A percentile compares a stretch with the other conserved stretches of the same genome.
Evolutionary conservation across 53 echinoderm and acorn worm genomes (phyloP).

Genomic region (Holothuria scabra): DNA sequence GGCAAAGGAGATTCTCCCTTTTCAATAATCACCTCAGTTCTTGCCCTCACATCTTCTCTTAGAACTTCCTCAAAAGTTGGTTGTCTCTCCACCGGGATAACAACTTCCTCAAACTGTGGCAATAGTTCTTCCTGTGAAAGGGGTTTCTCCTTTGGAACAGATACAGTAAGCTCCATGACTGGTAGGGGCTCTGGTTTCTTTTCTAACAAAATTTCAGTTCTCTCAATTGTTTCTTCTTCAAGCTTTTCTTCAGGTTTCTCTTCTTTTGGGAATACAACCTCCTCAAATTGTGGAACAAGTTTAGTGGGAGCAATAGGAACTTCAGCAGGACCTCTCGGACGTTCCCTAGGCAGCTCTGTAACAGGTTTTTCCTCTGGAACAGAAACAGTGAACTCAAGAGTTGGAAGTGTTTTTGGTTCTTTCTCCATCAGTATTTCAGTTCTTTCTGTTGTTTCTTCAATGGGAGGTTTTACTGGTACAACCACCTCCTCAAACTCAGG

Average conservation of each 20-base stretch:
- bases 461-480: conserved; percentile 53
- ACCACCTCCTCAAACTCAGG: conserved; percentile 69
- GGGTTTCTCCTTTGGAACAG: conserved; percentile 52
- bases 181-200: conserved; percentile 61
- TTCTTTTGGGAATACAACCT: conserved; percentile 74
- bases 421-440: conserved; percentile 55
- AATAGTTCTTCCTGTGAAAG: conserved; percentile 46
- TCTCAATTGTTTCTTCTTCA: conserved; percentile 42
- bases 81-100: conserved; percentile 55
- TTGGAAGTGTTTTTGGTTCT: conserved; percentile 51
- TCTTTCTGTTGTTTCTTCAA: conserved; percentile 51
- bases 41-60: conserved; percentile 55
- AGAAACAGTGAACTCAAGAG: conserved; percentile 63
- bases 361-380: conserved; percentile 49
- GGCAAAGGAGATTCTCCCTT: conserved; percentile 62
- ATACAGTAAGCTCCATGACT: conserved; percentile 56
- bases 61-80: conserved; percentile 53
- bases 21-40: conserved; percentile 72
- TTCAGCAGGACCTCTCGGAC: conserved; percentile 59
- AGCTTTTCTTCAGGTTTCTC: conserved; percentile 63
- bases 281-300: conserved; percentile 76
- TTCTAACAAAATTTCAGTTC: conserved; percentile 48
- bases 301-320: conserved; percentile 32
- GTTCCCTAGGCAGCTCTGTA: conserved; percentile 6
- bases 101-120: conserved; percentile 62